Conservation (phyloP, 2,797 vertebrate species). For the Xenops minutus region DNA sequence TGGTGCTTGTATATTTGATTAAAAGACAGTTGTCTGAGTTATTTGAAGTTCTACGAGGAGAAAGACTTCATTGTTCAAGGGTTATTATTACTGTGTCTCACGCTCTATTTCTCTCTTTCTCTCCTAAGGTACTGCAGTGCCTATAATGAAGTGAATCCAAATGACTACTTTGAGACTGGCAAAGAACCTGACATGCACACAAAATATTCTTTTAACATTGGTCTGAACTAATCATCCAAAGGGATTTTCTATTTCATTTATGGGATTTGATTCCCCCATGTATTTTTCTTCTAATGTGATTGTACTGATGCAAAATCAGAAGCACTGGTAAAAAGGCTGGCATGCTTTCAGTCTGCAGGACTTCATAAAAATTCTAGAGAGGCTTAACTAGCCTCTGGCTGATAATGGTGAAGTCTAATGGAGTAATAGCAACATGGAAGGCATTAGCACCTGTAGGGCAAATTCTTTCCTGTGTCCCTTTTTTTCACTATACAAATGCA, state of each 20-base stretch:
- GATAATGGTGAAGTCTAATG: not conserved
- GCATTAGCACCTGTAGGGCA: not conserved
- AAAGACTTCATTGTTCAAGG: constrained; percentile 56
- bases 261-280: constrained; percentile 23
- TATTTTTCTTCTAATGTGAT: constrained; percentile 43
- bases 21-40: constrained; percentile 59
- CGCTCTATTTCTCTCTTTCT: constrained; percentile 52
- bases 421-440: not conserved
- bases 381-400: not conserved
- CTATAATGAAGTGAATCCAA: constrained; percentile 75
- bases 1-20: constrained; percentile 55
- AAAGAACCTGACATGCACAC: constrained; percentile 68
- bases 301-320: constrained; percentile 36
- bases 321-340: not conserved
- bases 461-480: not conserved
- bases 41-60: constrained; percentile 57
- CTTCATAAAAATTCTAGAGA: not conserved
- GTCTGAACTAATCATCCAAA: constrained; percentile 55
- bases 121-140: constrained; percentile 50
- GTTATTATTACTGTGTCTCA: constrained; percentile 69
- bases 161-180: constrained; percentile 65
- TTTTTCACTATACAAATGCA: not conserved
- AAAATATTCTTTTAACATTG: constrained; percentile 67
- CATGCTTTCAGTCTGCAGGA: not conserved
- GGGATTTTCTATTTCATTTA: constrained; percentile 58